A percentile compares a stretch with the other conserved stretches of the same genome.
phyloP scores from a whole-genome alignment of 1,140 invertebrate species.

The Danaus melanippus region DNA sequence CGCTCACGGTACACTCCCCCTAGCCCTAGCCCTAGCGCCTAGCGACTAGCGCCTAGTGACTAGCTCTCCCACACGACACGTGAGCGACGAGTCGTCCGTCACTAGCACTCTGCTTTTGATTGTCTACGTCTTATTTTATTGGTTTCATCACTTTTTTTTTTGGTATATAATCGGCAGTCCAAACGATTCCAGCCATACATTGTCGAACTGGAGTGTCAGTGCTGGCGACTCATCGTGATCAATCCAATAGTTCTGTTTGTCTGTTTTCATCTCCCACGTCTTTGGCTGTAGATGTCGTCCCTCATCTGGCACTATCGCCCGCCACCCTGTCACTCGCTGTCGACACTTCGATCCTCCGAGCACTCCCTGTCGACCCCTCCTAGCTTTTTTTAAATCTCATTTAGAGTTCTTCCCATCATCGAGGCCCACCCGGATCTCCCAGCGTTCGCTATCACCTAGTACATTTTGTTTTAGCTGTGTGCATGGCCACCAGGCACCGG shows the following conservation, averaged over 20 bases:
- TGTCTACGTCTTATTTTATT: neutral
- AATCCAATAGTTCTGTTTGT: constrained; percentile 44
- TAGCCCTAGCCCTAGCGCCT: constrained; percentile 24
- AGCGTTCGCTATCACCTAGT: constrained; percentile 35
- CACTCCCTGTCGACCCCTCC: constrained; percentile 8
- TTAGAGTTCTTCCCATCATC: constrained; percentile 18
- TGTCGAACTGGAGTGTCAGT: constrained; percentile 18
- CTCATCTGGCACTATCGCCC: constrained; percentile 36
- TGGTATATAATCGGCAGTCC: neutral
- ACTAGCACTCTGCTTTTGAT: constrained; percentile 16
- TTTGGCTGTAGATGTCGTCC: constrained; percentile 38
- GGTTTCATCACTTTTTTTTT: constrained; percentile 4
- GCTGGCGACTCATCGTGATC: constrained; percentile 40
- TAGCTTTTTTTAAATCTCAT: constrained; percentile 32
- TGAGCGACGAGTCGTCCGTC: constrained; percentile 27
- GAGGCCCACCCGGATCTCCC: constrained; percentile 26
- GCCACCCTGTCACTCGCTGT: constrained; percentile 17
- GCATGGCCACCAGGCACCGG: constrained; percentile 33
- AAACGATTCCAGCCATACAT: too few relatives aligned
- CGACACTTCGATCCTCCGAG: constrained; percentile 4
- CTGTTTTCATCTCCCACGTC: constrained; percentile 47
- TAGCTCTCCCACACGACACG: constrained; percentile 18
- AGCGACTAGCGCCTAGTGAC: constrained; percentile 20
- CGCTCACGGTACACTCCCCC: constrained; percentile 57
- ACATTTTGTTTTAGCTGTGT: constrained; percentile 30